Conservation (phyloP, 2,888 invertebrate genomes). For the Octonoba sinensis region DNA sequence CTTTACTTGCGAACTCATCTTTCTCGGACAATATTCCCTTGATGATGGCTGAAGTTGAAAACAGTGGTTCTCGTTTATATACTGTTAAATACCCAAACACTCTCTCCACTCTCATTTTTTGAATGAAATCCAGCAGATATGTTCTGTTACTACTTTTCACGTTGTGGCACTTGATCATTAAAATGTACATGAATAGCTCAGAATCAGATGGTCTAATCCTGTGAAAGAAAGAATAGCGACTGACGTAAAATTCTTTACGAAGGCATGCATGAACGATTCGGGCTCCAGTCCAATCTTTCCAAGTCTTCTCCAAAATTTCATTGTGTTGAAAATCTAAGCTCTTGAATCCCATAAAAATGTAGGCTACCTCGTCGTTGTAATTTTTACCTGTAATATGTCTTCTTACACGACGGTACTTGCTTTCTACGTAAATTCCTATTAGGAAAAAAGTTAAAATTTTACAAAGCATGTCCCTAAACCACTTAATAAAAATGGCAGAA, state of each 20-base stretch:
- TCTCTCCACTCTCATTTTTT: constrained; percentile 46
- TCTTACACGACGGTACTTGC: constrained; percentile 19
- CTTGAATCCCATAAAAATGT: constrained; percentile 50
- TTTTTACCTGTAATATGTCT: constrained; percentile 14
- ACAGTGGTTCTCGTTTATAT: constrained; percentile 22
- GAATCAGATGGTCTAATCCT: constrained; percentile 34
- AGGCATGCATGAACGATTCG: constrained; percentile 37
- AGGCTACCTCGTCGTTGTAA: constrained; percentile 24
- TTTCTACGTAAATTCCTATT: constrained; percentile 48
- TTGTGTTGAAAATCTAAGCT: constrained; percentile 31
- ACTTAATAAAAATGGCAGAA: not conserved
- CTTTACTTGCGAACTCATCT: constrained; percentile 37
- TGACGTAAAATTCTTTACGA: constrained; percentile 32
- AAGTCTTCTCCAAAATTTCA: constrained; percentile 31
- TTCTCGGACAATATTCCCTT: constrained; percentile 35
- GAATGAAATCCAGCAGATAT: constrained; percentile 45
- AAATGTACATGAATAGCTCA: constrained; percentile 45
- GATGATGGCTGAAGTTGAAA: constrained; percentile 47
- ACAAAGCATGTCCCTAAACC: not conserved
- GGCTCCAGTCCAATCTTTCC: constrained; percentile 60
- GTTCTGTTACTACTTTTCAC: constrained; percentile 27
- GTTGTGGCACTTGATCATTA: constrained; percentile 35
- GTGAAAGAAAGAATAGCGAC: constrained; percentile 47
- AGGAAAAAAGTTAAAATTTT: not conserved
- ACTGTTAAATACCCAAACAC: constrained; percentile 54